These are phyloP conservation scores for Phrynocephalus guinanensis DNA, from an alignment of 2,797 vertebrate genomes.

Conservation along the genomic window DNA sequence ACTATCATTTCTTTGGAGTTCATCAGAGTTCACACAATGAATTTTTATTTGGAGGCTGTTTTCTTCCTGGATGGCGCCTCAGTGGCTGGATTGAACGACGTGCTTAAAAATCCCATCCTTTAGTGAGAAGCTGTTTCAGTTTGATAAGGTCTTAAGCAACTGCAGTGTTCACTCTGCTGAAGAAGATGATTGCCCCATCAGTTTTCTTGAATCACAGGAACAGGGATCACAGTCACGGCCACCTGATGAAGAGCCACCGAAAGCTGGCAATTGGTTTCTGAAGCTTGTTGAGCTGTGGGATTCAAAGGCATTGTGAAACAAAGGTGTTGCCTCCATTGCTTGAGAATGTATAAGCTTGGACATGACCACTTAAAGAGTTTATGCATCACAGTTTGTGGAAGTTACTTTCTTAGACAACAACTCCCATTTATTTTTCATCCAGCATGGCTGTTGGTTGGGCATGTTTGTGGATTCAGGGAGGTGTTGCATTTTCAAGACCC, in stretches of 20 bases:
- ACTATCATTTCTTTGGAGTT: slow-evolving; percentile 5
- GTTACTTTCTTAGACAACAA: no score
- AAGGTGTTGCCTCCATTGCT: not conserved
- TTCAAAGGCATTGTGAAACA: not conserved
- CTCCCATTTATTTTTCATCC: no score
- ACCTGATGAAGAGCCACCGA: not conserved
- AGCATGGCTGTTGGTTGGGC: no score
- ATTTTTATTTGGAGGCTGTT: not conserved
- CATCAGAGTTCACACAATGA: slow-evolving; percentile 14
- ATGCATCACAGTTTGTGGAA: no score
- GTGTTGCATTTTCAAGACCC: no score
- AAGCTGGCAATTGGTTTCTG: not conserved
- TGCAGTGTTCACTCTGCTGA: not conserved
- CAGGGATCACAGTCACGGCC: not conserved
- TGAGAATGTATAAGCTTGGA: not conserved
- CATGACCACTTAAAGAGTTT: not conserved
- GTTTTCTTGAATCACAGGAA: not conserved
- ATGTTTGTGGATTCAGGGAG: no score
- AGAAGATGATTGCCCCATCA: not conserved
- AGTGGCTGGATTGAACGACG: not conserved
- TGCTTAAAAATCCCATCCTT: slow-evolving; percentile 3
- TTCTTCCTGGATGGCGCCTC: not conserved
- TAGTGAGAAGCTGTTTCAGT: not conserved
- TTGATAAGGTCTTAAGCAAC: slow-evolving; percentile 8
- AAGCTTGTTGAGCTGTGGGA: not conserved